These are phyloP conservation scores for Phasia obesa DNA, from an alignment of 2,888 invertebrate species.

Conservation along the genomic window DNA sequence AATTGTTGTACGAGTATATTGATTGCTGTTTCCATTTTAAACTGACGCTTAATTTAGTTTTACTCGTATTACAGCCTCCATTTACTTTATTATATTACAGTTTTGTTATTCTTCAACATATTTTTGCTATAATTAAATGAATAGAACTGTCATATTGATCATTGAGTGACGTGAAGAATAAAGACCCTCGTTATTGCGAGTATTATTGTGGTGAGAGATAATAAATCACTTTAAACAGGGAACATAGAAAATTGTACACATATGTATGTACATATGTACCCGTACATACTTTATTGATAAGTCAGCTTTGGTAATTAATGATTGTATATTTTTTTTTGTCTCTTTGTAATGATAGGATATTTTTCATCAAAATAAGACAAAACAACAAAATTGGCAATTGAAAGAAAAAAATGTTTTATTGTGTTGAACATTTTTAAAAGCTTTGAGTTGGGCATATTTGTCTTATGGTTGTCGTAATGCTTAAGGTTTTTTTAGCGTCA, in stretches of 20 bases:
- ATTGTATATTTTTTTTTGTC: neutral
- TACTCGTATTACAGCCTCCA: slow-evolving; percentile 36
- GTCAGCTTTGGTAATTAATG: slow-evolving; percentile 2
- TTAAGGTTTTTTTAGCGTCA: slow-evolving; percentile 40
- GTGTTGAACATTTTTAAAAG: slow-evolving; percentile 25
- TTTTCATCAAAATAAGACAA: slow-evolving; percentile 1
- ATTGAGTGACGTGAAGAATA: slow-evolving; percentile 38
- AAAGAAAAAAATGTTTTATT: slow-evolving; percentile 11
- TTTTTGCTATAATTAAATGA: slow-evolving; percentile 49
- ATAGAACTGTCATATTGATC: slow-evolving; percentile 66
- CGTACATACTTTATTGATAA: slow-evolving; percentile 12
- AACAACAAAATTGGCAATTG: neutral
- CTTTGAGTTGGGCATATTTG: slow-evolving; percentile 18
- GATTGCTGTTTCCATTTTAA: slow-evolving; percentile 10
- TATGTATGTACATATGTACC: too few species aligned
- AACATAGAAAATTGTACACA: slow-evolving; percentile 21
- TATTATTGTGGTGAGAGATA: slow-evolving; percentile 25
- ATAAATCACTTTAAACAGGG: slow-evolving; percentile 52
- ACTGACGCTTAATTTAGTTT: slow-evolving; percentile 28
- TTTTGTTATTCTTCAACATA: slow-evolving; percentile 14
- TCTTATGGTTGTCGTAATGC: too few species aligned
- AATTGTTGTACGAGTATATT: slow-evolving; percentile 8
- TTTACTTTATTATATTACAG: slow-evolving; percentile 41
- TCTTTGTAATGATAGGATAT: too few species aligned
- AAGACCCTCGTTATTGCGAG: slow-evolving; percentile 26